Percentiles rank a stretch among this genome's conserved stretches.
phyloP scores from a whole-genome alignment of 1,140 invertebrate genomes.

The Heliconius himera region DNA sequence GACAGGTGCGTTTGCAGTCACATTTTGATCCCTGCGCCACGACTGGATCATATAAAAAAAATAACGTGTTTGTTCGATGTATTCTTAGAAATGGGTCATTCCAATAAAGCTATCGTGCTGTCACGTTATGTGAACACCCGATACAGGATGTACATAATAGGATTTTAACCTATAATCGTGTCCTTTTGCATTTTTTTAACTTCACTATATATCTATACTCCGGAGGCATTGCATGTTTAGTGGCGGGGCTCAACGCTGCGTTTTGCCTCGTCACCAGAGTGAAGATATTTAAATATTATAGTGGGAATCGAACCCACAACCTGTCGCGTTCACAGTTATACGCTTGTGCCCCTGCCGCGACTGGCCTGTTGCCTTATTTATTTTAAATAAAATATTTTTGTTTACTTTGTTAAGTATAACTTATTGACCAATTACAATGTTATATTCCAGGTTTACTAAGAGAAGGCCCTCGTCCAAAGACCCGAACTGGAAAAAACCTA shows the following conservation, averaged over 20 bases:
- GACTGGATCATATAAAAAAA: too few relatives aligned
- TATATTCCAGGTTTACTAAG: constrained; percentile 69
- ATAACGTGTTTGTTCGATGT: neutral
- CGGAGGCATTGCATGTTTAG: too few relatives aligned
- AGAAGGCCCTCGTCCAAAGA: constrained; percentile 15
- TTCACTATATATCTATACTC: too few relatives aligned
- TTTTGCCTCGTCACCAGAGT: too few relatives aligned
- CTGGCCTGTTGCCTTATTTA: neutral
- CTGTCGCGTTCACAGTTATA: too few relatives aligned
- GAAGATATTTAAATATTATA: too few relatives aligned
- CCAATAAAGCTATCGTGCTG: neutral
- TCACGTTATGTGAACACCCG: neutral
- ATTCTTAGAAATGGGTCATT: neutral
- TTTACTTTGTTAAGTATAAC: neutral
- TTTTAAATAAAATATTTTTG: neutral
- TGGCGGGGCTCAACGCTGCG: too few relatives aligned
- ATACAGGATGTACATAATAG: neutral
- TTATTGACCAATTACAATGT: neutral
- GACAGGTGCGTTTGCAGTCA: too few relatives aligned
- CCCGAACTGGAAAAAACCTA: neutral
- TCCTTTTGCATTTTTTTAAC: too few relatives aligned
- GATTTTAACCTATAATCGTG: neutral
- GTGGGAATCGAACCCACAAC: too few relatives aligned
- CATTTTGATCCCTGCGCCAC: too few relatives aligned
- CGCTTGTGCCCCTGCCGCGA: too few relatives aligned